Base-by-base conservation (phyloP, 1,140 invertebrate genomes). In the Ganaspis sp. region DNA sequence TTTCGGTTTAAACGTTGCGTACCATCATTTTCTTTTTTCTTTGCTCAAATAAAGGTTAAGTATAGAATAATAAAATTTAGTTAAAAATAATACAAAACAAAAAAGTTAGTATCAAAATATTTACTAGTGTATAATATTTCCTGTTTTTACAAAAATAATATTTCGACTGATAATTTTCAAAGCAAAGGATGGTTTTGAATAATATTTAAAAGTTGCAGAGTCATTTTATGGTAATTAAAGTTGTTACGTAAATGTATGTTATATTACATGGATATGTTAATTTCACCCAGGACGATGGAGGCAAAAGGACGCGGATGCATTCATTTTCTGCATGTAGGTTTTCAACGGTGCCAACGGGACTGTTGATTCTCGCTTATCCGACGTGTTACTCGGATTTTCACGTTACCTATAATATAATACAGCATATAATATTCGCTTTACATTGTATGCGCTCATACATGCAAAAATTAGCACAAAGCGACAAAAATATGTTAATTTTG, bases 321-420 rank as follows among this genome's bases (percentile, higher is more conserved):
- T 64, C 21, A 64, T 64, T 64, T 64, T 64, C 54, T 15, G 23
- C n/a, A 15, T 29, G 54, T 19, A 64, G 21, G 54, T 64, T 64
- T 64, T 26, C 54, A 64, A 15, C 54, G 54, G 54, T 64, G 54
- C 54, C 54, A 64, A 15, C 21, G 54, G 54, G 23, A 64, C 54
- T 64, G 54, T 64, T 64, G 54, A 29, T 64, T 64, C 54, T 64
- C 19, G 54, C 54, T 23, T 58, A 58, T 58, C 54, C 54, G 21
- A 58, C 54, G 21, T 58, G 9, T 58, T 58, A 58, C 19, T 11
- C 54, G 11, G 23, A 26, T 58, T 58, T 58, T 58, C 54, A 58
- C 21, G 53, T 45, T 53, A 54, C 53, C 54, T 58, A 29, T 58
- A 58, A 54, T 58, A 58, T 58, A 58, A 58, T 58, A 58, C 26